Conservation (phyloP, 2,113 vertebrate genomes). For the Nibea coibor region DNA sequence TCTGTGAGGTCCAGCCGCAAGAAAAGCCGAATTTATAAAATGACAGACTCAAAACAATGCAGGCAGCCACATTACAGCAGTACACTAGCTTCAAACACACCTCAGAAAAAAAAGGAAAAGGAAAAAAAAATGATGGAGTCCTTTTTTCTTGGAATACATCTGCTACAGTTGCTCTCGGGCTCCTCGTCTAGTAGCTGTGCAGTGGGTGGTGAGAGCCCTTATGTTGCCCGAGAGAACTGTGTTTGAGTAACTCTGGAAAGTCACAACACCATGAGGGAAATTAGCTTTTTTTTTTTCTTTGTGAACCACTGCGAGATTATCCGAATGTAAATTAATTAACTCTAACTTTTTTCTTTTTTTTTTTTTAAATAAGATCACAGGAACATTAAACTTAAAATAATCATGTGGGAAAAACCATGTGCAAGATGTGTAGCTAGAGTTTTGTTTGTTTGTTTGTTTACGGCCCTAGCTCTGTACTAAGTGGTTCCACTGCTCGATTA, state of each 20-base stretch:
- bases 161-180: slow-evolving; percentile 42
- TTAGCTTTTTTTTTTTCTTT: background rate
- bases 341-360: background rate
- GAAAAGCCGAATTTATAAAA: background rate
- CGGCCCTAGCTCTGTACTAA: background rate
- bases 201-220: slow-evolving; percentile 56
- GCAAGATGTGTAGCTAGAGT: background rate
- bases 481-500: background rate
- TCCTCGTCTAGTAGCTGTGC: slow-evolving; percentile 33
- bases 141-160: slow-evolving; percentile 47
- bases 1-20: background rate
- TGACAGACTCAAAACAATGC: slow-evolving; percentile 6
- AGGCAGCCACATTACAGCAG: background rate
- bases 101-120: background rate
- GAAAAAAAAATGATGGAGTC: background rate
- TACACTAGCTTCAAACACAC: background rate
- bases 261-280: slow-evolving; percentile 21
- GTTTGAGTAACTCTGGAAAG: slow-evolving; percentile 41
- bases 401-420: background rate
- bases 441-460: too few relatives aligned
- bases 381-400: background rate
- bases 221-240: slow-evolving; percentile 33
- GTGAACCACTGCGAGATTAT: background rate
- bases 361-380: background rate
- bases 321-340: background rate